Base-by-base conservation (phyloP, 64 coral and sea anemone species). In the Pocillopora damicornis region DNA sequence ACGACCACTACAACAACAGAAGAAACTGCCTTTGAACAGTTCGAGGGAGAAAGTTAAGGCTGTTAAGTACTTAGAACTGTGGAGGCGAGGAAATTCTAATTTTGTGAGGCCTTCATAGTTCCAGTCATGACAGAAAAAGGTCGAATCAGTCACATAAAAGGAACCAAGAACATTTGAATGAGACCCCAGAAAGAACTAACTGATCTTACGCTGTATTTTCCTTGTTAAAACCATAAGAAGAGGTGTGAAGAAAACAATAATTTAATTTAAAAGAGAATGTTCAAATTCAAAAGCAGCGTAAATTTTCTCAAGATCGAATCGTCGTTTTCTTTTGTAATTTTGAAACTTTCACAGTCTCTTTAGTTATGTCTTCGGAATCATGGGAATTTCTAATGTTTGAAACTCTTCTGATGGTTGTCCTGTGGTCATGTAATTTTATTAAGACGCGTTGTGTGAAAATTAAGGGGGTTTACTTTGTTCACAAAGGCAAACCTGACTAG, bases 21-120 rank as follows among this genome's bases (percentile, higher is more conserved):
- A n/a, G 64, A 85, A 85, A 51, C 64, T 58, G 22, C 35, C 2
- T 67, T 67, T 64, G 80, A 83, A 83, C 60, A 67, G 18, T 35
- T 61, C 13, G 26, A 37, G 4, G 61, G 18, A 83, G 61, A 45
- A 68, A 67, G 60, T 37, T 83, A 36, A 83, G 67, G 23, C 60
- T 38, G 67, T 10, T 68, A 34, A 67, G 60, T n/a, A 18, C 9
- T 11, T 45, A 77, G 75, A 77, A 22, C 18, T n/a, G 22, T 71
- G 11, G 25, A n/a, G 67, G 11, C 7, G 8, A 67, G 18, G 16
- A 8, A 71, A 71, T 71, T 71, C n/a, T n/a, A 23, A 71, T 71
- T 71, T n/a, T 2, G 42, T 7, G 42, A 51, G 42, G 3, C 42
- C 42, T 51, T 51, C 42, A 7, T 51, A 51, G 42, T 51, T 51